These are phyloP conservation scores for Caranx ignobilis DNA, from an alignment of 2,113 vertebrate genomes.

Conservation along the genomic window DNA sequence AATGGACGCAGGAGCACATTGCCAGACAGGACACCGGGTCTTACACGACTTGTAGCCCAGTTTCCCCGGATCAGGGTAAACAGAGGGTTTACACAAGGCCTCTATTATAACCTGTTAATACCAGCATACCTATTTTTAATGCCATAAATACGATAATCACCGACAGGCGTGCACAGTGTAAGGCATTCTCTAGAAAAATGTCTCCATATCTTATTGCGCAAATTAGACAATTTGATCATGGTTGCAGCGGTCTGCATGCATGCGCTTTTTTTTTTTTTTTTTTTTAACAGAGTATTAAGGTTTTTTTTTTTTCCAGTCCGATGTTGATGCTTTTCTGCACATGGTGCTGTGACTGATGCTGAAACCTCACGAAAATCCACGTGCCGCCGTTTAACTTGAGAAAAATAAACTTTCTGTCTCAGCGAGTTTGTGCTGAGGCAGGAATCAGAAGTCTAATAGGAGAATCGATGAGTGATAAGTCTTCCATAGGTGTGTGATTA, in stretches of 20 bases:
- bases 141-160: slow-evolving; percentile 42
- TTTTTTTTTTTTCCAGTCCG: slow-evolving; percentile 49
- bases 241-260: slow-evolving; percentile 43
- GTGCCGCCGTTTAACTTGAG: slow-evolving; percentile 18
- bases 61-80: slow-evolving; percentile 52
- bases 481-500: background rate
- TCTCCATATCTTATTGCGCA: slow-evolving; percentile 40
- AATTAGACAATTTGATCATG: slow-evolving; percentile 67
- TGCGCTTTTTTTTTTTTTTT: slow-evolving; percentile 64
- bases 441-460: background rate
- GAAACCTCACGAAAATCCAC: slow-evolving; percentile 5
- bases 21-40: slow-evolving; percentile 59
- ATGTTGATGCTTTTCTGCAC: slow-evolving; percentile 63
- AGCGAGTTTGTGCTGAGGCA: slow-evolving; percentile 1
- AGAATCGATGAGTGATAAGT: background rate
- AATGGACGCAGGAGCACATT: slow-evolving; percentile 71
- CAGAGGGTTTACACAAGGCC: slow-evolving; percentile 18
- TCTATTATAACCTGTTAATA: slow-evolving; percentile 22
- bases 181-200: slow-evolving; percentile 9
- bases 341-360: slow-evolving; percentile 26
- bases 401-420: background rate
- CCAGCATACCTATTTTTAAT: slow-evolving; percentile 11
- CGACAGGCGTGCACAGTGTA: slow-evolving; percentile 12
- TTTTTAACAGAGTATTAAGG: slow-evolving; percentile 48
- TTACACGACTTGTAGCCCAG: slow-evolving; percentile 35